Conservation (phyloP, 1,140 invertebrate genomes). For the Trissolcus basalis region DNA sequence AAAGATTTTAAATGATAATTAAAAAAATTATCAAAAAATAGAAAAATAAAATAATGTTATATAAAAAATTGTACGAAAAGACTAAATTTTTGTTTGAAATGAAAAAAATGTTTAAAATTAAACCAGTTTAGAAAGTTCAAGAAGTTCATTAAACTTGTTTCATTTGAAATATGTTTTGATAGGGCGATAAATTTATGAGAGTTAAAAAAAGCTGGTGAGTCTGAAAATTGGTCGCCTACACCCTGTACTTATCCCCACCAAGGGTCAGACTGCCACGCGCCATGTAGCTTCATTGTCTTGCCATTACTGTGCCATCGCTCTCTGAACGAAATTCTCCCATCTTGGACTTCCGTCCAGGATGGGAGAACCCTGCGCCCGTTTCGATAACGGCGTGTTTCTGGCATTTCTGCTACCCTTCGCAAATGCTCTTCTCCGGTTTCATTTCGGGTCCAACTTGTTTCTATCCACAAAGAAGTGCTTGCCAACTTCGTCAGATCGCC, state of each 20-base stretch:
- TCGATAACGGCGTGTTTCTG: slow-evolving; percentile 65
- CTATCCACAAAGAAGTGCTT: slow-evolving; percentile 6
- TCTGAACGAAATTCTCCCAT: slow-evolving; percentile 59
- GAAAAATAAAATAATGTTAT: too few species aligned
- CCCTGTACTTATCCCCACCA: slow-evolving; percentile 65
- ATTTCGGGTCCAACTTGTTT: slow-evolving; percentile 36
- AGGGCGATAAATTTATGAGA: slow-evolving; percentile 1
- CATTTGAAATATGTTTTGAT: too few species aligned
- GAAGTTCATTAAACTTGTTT: too few species aligned
- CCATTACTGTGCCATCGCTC: slow-evolving; percentile 52
- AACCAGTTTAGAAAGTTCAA: too few species aligned
- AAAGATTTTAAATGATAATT: too few species aligned
- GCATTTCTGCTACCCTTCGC: slow-evolving; percentile 32
- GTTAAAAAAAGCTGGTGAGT: slow-evolving; percentile 24
- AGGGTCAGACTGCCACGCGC: slow-evolving; percentile 62
- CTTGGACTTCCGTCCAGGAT: slow-evolving; percentile 58
- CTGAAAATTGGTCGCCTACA: slow-evolving; percentile 29
- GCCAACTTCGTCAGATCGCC: background rate
- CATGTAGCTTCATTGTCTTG: slow-evolving; percentile 66
- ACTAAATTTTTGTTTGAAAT: too few species aligned
- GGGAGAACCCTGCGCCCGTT: slow-evolving; percentile 63
- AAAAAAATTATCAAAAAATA: too few species aligned
- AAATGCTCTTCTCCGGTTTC: slow-evolving; percentile 41
- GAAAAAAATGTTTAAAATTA: too few species aligned
- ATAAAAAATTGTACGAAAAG: too few species aligned